Evolutionary conservation across 2,888 invertebrate species (phyloP), one percentile per base, ranked within the genome.

Genomic region (Brachyopa scutellaris): DNA sequence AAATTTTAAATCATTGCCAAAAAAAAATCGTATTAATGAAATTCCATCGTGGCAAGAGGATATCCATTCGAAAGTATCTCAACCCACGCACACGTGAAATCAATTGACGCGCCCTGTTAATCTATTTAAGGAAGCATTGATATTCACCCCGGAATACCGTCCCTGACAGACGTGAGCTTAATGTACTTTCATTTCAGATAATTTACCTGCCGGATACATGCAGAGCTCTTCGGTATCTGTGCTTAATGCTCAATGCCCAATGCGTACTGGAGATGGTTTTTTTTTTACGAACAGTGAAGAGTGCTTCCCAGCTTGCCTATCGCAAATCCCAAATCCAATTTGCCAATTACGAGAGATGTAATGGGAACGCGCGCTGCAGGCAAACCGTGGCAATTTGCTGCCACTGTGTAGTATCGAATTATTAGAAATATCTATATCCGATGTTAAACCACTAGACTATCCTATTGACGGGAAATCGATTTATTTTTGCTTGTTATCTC

Each of bases 291-390:
- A 26, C 6, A 29, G 2, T 4, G 13, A 57, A 21, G 47, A 15
- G 19, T 55, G 17, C 33, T 55, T 29, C 19, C 53, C 7, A 29
- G 36, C 64, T 49, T 69, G 51, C 31, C 69, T 69, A 62, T 69
- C 80, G 69, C 47, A 76, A 76, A 59, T 76, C 80, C 69, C 69
- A 70, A 80, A 80, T 80, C 80, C 69, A 76, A 80, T 80, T 80
- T 80, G 69, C 62, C 76, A 76, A 80, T 80, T 80, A 76, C 64
- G 57, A 26, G 57, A 45, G 36, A 55, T 62, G 62, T 76, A 70
- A 69, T 53, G 62, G 76, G 17, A 55, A 40, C 21, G 19, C 49
- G 33, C 21, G 36, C 21, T 40, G 19, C 11, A 40, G 33, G 64
- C 13, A 21, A 57, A 57, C 66, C 66, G 53, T 66, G 57, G 42